A percentile compares a stretch with the other conserved stretches of the same genome.
These are phyloP conservation scores for Deroplatys truncata DNA, from an alignment of 2,888 invertebrate species.

Conservation along the genomic window DNA sequence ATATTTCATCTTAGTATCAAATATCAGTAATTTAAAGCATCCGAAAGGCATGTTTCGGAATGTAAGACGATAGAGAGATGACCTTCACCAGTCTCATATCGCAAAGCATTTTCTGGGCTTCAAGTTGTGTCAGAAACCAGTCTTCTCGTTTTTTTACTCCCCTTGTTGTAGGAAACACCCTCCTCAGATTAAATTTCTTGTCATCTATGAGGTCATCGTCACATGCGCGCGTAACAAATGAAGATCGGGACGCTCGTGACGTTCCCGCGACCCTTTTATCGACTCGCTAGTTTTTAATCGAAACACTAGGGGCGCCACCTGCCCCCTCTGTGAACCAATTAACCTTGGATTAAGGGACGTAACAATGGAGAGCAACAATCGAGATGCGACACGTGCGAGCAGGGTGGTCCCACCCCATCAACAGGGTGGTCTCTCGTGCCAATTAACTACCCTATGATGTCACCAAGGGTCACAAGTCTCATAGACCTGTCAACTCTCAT, in stretches of 20 bases:
- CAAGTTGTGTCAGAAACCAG: not conserved
- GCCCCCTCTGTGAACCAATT: conserved; percentile 20
- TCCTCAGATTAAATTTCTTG: not conserved
- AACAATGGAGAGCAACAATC: conserved; percentile 14
- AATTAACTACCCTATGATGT: not conserved
- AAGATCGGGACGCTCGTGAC: not conserved
- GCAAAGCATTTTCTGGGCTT: not conserved
- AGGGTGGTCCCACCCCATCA: not conserved
- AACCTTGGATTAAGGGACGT: conserved; percentile 20
- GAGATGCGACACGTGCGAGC: conserved; percentile 4
- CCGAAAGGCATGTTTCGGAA: no score
- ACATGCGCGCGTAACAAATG: not conserved
- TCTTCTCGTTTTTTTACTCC: not conserved
- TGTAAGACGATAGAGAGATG: no score
- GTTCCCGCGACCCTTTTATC: not conserved
- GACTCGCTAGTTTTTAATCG: not conserved
- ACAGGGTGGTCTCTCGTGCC: not conserved
- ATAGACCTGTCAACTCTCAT: not conserved
- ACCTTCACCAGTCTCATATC: not conserved
- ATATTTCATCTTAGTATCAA: no score
- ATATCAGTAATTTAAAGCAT: no score
- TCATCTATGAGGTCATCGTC: not conserved
- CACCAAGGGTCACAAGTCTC: not conserved
- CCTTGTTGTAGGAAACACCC: not conserved
- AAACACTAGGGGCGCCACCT: conserved; percentile 2